Percentiles rank a stretch among this genome's conserved stretches.
These are phyloP conservation scores for Meghimatium bilineatum DNA, from an alignment of 2,888 invertebrate species.

Conservation along the genomic window DNA sequence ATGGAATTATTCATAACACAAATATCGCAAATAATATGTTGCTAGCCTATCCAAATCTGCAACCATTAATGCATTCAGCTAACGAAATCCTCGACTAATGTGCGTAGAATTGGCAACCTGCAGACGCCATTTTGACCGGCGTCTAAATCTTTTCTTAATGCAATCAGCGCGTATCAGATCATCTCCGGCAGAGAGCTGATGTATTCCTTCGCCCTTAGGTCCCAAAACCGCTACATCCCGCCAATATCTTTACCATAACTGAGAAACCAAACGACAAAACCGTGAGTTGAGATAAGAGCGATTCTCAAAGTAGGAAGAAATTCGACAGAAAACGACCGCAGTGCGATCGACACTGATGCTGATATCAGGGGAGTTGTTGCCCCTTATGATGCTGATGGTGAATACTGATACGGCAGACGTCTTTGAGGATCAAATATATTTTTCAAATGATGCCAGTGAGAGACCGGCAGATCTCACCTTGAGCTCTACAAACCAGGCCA, in stretches of 20 bases:
- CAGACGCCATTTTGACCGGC: conserved; percentile 41
- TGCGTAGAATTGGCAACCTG: conserved; percentile 48
- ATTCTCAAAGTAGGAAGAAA: conserved; percentile 31
- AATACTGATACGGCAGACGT: conserved; percentile 11
- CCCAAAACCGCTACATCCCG: conserved; percentile 33
- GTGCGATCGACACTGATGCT: conserved; percentile 1
- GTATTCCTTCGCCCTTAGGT: conserved; percentile 31
- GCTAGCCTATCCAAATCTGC: conserved; percentile 15
- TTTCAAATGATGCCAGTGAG: conserved; percentile 15
- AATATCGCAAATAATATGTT: conserved; percentile 42
- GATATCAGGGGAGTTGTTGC: neutral
- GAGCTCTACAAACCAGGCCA: conserved; percentile 11
- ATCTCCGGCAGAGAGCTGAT: conserved; percentile 39
- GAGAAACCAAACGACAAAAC: conserved; percentile 33
- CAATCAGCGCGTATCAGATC: conserved; percentile 42
- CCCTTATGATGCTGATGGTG: conserved; percentile 23
- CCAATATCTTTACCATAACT: conserved; percentile 43
- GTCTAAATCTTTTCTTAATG: conserved; percentile 46
- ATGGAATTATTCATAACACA: conserved; percentile 45
- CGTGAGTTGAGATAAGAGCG: conserved; percentile 33
- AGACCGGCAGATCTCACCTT: conserved; percentile 20
- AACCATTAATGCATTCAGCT: conserved; percentile 38
- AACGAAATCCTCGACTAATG: conserved; percentile 47
- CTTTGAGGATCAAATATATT: conserved; percentile 18
- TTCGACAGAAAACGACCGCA: conserved; percentile 21